phyloP scores from a whole-genome alignment of 2,797 vertebrate genomes.

The Anas bahamensis region DNA sequence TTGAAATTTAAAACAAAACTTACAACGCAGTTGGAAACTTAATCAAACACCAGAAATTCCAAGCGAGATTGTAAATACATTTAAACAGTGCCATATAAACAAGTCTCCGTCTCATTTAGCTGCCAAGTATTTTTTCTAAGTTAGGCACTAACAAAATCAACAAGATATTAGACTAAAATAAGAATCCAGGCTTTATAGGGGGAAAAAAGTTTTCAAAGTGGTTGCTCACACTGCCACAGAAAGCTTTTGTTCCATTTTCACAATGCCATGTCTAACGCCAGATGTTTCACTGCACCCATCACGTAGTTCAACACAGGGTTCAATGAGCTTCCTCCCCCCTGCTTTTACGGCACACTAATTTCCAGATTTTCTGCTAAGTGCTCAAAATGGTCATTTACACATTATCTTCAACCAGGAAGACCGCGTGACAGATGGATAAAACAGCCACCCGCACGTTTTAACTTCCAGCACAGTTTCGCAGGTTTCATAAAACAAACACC shows the following conservation, averaged over 20 bases:
- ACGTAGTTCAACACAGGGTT: not conserved
- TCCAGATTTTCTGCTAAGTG: not conserved
- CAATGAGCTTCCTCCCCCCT: not conserved
- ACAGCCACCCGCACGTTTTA: not conserved
- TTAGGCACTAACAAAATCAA: not conserved
- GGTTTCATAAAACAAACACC: not conserved
- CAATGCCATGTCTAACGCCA: not conserved
- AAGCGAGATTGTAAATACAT: not conserved
- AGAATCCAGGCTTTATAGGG: not conserved
- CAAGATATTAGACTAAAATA: not conserved
- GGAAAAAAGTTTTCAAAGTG: not conserved
- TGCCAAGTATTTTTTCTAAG: not conserved
- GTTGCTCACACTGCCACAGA: not conserved
- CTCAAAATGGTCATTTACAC: not conserved
- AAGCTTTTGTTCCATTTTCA: not conserved
- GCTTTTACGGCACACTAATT: not conserved
- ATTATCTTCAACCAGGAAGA: not conserved
- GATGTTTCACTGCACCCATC: not conserved
- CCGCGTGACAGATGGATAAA: not conserved
- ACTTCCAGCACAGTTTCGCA: not conserved
- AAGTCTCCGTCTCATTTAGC: not conserved
- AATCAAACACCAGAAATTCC: not conserved
- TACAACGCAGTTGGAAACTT: conserved; percentile 12
- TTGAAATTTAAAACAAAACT: conserved; percentile 72
- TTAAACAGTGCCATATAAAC: not conserved